Conservation (phyloP, 2,888 invertebrate genomes). For the Congeria kusceri region DNA sequence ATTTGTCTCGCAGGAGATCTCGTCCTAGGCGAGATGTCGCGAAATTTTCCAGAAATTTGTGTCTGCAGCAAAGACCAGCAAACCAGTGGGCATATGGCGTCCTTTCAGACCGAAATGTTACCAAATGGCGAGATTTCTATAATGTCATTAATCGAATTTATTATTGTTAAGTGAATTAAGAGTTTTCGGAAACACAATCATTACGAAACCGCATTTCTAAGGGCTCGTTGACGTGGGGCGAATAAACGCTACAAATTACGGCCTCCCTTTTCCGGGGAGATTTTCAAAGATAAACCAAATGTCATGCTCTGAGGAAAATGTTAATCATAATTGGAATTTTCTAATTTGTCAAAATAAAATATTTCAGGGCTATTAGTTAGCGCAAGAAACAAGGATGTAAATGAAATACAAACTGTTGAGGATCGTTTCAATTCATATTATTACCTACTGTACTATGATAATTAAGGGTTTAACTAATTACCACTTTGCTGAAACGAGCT, state of each 20-base stretch:
- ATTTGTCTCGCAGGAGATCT: conserved; percentile 65
- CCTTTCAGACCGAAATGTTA: conserved; percentile 25
- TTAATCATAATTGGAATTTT: conserved; percentile 22
- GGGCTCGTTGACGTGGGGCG: background rate
- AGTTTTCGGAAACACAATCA: conserved; percentile 41
- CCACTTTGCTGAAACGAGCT: too few relatives aligned
- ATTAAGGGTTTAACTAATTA: too few relatives aligned
- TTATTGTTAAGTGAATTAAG: conserved; percentile 59
- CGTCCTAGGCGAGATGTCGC: conserved; percentile 56
- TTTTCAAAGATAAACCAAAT: conserved; percentile 6
- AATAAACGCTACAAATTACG: background rate
- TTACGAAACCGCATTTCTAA: conserved; percentile 32
- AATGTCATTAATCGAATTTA: conserved; percentile 68
- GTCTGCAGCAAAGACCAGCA: conserved; percentile 32
- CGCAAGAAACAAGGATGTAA: too few relatives aligned
- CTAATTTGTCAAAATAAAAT: background rate
- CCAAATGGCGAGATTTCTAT: conserved; percentile 46
- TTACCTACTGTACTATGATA: too few relatives aligned
- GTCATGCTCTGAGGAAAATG: conserved; percentile 12
- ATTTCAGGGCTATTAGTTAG: too few relatives aligned
- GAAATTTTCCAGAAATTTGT: conserved; percentile 36
- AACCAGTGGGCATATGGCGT: conserved; percentile 64
- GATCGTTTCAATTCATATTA: too few relatives aligned
- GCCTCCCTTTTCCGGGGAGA: background rate
- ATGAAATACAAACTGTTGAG: too few relatives aligned